Base-by-base conservation (phyloP, 1,140 invertebrate genomes). In the Solenopsis fugax region DNA sequence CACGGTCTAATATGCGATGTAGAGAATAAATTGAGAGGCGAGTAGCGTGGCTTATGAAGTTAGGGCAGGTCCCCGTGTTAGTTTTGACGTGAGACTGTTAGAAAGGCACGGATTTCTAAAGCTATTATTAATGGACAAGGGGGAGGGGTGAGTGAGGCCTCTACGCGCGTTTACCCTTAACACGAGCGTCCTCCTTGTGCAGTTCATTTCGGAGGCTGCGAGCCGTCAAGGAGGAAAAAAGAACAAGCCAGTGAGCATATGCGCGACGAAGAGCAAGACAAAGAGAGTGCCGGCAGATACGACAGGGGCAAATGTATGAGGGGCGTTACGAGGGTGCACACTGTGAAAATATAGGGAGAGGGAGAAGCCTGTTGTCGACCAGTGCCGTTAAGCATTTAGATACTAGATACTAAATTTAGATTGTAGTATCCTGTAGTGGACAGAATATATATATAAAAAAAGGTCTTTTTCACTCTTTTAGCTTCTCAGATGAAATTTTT, bases 71-170 rank as follows among this genome's bases (percentile, higher is more conserved):
- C 54, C 75, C 13, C 84, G 84, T 85, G 84, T 85, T 80, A 85
- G 84, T 85, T 85, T 85, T 85, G 84, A 85, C 84, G 73, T 85
- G 84, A 84, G 80, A 78, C 84, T 80, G 73, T 85, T 85, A 80
- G 75, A 85, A 80, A 85, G 73, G 84, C 84, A 78, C 72, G 75
- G 62, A 85, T 85, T 78, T 77, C 84, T 77, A 85, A 85, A 85
- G 84, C 84, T 80, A 85, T 85, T 85, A 85, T 85, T 85, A 85
- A 85, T 85, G 84, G 60, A 85, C 48, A 65, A 65, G 60, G 60
- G 56, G 48, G 72, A 65, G 60, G 60, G 48, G 75, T 80, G 60
- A 80, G 84, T 65, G 72, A 85, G 45, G 56, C 18, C 58, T 62
- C 58, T 50, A 62, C 72, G 73, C 73, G 41, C 84, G 84, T 85